Evolutionary conservation across 2,888 invertebrate species (phyloP).

Genomic region (Erpobdella octoculata): DNA sequence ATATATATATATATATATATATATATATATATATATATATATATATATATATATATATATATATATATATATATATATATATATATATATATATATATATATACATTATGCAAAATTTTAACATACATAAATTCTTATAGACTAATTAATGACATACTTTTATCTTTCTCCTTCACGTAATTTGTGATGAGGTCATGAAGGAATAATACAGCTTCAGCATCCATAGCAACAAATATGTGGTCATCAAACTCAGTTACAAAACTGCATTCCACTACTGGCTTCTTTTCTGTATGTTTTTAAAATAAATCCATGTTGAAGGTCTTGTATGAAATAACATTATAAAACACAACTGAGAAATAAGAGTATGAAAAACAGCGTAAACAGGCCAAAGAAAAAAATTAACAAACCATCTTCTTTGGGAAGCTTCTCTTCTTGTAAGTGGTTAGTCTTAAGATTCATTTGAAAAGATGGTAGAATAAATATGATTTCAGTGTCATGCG

Average conservation of each 20-base stretch:
- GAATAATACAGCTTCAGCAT: conserved; percentile 96
- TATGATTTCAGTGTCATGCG: conserved; percentile 72
- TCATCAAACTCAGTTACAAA: conserved; percentile 98
- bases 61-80: too few relatives aligned
- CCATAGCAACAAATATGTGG: conserved; percentile 90
- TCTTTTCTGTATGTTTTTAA: conserved; percentile 52
- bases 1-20: too few relatives aligned
- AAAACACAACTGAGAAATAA: neutral
- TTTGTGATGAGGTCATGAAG: conserved; percentile 91
- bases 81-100: neutral
- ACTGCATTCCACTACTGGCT: conserved; percentile 85
- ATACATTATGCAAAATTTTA: too few relatives aligned
- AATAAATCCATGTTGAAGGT: neutral
- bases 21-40: too few relatives aligned
- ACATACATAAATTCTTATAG: neutral
- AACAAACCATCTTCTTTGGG: conserved; percentile 44
- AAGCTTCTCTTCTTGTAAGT: conserved; percentile 65
- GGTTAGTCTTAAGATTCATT: conserved; percentile 84
- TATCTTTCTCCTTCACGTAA: conserved; percentile 80
- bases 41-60: too few relatives aligned
- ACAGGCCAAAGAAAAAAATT: neutral
- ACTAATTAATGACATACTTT: conserved; percentile 57
- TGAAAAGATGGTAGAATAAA: conserved; percentile 88
- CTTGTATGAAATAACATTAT: neutral
- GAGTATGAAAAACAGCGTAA: neutral